Conservation (phyloP, 2,888 invertebrate genomes). For the Oscheius sp. region DNA sequence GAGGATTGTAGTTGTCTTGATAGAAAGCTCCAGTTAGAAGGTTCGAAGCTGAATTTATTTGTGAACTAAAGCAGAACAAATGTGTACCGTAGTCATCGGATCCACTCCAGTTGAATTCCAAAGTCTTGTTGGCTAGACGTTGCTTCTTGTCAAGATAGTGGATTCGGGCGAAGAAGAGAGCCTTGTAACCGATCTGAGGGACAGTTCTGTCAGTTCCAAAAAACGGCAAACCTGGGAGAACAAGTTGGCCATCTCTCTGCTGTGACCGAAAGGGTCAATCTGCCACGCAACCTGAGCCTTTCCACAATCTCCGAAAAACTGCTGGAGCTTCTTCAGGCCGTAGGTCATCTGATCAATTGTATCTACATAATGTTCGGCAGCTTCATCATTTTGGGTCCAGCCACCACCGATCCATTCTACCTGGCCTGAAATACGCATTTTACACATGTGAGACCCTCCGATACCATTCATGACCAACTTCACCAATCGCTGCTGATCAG, state of each 20-base stretch:
- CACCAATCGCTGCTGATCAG: constrained; percentile 54
- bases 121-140: constrained; percentile 72
- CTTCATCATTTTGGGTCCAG: constrained; percentile 79
- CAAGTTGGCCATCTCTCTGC: constrained; percentile 77
- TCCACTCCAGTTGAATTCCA: constrained; percentile 76
- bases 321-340: constrained; percentile 73
- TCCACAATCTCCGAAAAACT: constrained; percentile 75
- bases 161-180: constrained; percentile 73
- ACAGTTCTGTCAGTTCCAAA: neutral
- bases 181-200: constrained; percentile 86
- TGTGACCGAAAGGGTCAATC: constrained; percentile 78
- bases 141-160: constrained; percentile 73
- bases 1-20: constrained; percentile 84
- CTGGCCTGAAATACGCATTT: constrained; percentile 56
- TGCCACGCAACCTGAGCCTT: constrained; percentile 77
- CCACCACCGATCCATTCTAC: constrained; percentile 75
- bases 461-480: constrained; percentile 64
- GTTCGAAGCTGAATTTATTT: constrained; percentile 61
- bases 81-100: constrained; percentile 74
- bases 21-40: constrained; percentile 84
- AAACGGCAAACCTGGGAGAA: constrained; percentile 75
- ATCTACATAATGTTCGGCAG: constrained; percentile 77
- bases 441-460: too few species aligned
- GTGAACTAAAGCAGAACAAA: neutral
- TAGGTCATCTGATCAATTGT: constrained; percentile 78